Evolutionary conservation across 2,888 invertebrate genomes (phyloP), one percentile per base, ranked within the genome.

Genomic region (Chrysolina americana): DNA sequence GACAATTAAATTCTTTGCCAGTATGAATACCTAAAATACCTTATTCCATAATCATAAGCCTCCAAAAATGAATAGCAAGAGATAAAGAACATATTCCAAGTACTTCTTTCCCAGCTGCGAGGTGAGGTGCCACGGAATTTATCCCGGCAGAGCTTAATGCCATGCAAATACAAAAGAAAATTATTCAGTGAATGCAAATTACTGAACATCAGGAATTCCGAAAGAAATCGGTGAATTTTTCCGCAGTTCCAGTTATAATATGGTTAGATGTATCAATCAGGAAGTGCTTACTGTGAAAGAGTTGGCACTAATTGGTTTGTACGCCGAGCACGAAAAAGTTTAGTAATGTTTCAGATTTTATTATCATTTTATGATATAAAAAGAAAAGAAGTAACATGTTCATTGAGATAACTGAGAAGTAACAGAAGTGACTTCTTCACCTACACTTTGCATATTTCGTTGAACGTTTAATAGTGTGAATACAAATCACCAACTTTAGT

Each of bases 151-250:
- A 28, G 28, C 50, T 28, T 59, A 59, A 28, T 59, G 28, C 8
- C 15, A 59, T 59, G 59, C 28, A 59, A 59, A 59, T 59, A 15
- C 23, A 5, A 2, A 15, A 28, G 36, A 17, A 15, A n/a, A 15
- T 23, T 59, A 59, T 59, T 59, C 59, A 59, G 28, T 59, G 59
- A 28, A 59, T 59, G 59, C 59, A 59, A 59, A 59, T 59, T 11
- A 59, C 59, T 59, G 2, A 28, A 59, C 59, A 28, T 59, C 17
- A 4, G 6, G 10, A 59, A 59, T 15, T 6, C 28, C 59, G 23
- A n/a, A 13, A 15, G 28, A 8, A n/a, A 59, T 15, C 28, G 59
- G n/a, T 28, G 5, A 5, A 59, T 28, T 11, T 56, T 28, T 4
- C n/a, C 19, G 19, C 44, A 2, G 8, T 50, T 50, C 50, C 6